These are phyloP conservation scores for Druceiella hillmani DNA, from an alignment of 2,888 invertebrate genomes.

Conservation along the genomic window DNA sequence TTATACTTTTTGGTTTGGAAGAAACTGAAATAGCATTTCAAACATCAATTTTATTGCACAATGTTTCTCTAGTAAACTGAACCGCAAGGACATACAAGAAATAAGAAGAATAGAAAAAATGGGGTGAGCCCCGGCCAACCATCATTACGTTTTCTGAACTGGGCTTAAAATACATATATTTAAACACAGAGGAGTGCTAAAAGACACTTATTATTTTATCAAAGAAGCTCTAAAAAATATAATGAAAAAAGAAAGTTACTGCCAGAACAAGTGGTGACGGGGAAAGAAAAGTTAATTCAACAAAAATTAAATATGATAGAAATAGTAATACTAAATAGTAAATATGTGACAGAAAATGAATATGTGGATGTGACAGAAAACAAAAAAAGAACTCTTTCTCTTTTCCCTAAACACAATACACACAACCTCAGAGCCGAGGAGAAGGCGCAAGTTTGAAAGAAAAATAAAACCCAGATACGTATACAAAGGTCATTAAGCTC, in stretches of 20 bases:
- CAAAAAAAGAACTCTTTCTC: slow-evolving; percentile 15
- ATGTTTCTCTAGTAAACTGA: slow-evolving; percentile 12
- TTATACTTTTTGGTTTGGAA: slow-evolving; percentile 18
- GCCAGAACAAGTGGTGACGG: slow-evolving; percentile 16
- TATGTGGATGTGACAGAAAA: slow-evolving; percentile 7
- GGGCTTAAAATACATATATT: slow-evolving; percentile 15
- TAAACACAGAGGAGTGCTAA: slow-evolving; percentile 14
- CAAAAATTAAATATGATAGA: slow-evolving; percentile 20
- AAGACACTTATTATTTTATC: slow-evolving; percentile 14
- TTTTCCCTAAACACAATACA: slow-evolving; percentile 5
- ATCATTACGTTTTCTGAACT: slow-evolving; percentile 17
- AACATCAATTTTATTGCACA: slow-evolving; percentile 12
- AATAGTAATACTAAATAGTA: slow-evolving; percentile 13
- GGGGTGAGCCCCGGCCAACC: slow-evolving; percentile 16
- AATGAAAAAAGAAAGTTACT: slow-evolving; percentile 17
- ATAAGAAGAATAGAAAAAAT: slow-evolving; percentile 16
- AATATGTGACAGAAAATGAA: no score
- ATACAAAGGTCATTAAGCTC: slow-evolving; percentile 8
- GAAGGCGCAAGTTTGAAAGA: background rate
- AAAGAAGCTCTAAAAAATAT: slow-evolving; percentile 15
- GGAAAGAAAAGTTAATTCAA: slow-evolving; percentile 18
- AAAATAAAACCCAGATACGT: slow-evolving; percentile 1
- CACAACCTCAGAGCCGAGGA: no score
- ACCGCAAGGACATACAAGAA: slow-evolving; percentile 15
- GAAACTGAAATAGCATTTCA: slow-evolving; percentile 12